Evolutionary conservation across 2,797 vertebrate species (phyloP), one percentile per base, ranked within the genome.

Genomic region (Chelidonichthys spinosus): DNA sequence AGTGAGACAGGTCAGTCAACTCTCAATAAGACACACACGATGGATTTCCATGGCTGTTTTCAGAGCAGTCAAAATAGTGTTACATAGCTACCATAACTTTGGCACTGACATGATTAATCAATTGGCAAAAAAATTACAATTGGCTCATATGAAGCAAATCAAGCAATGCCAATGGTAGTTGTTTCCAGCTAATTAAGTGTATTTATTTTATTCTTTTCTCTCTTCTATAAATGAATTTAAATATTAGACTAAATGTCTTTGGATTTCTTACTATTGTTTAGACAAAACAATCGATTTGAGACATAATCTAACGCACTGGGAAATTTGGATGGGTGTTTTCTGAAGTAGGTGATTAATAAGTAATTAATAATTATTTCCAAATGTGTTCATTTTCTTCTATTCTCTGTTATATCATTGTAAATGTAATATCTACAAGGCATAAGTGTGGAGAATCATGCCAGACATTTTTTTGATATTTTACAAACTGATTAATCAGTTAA

Each of bases 1-100:
- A 62, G 36, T 36, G 69, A 76, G 63, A 72, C 61, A 65, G 67
- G 11, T 68, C 76, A n/a, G 17, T 39, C 4, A 4, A 35, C 69
- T 59, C 59, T 40, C 10, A n/a, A 67, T 36, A 47, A 2, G 66
- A 53, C 39, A 33, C 6, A 39, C 54, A 15, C 7, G 6, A 3
- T 1, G 1, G 10, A 18, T 56, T 63, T 55, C 11, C 17, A 54
- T 5, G 62, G 39, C 59, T 78, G 56, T 58, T 66, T 46, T 71
- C 25, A 64, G 0, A 8, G 14, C 52, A 18, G 40, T 46, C 13
- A 18, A 33, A 70, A 76, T 36, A 32, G 25, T 11, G 25, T 18
- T 18, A 56, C 17, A 25, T 32, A 9, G 43, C n/a, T n/a, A n/a
- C n/a, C n/a, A n/a, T n/a, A n/a, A n/a, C n/a, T 55, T 44, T n/a